These are phyloP conservation scores for Ephestia elutella DNA, from an alignment of 1,140 invertebrate genomes.

Conservation along the genomic window DNA sequence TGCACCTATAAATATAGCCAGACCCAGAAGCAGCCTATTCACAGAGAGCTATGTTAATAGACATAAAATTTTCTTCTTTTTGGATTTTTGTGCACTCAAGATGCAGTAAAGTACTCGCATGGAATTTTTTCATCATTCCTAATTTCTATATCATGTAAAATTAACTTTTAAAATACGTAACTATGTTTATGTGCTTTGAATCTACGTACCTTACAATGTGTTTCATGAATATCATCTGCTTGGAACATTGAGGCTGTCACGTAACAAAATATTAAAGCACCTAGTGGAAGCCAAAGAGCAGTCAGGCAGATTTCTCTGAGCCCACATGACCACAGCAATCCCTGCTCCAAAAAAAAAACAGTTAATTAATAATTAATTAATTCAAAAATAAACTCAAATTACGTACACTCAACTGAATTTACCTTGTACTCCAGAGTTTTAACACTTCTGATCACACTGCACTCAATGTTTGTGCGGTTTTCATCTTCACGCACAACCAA, in stretches of 20 bases:
- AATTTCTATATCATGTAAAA: too few relatives aligned
- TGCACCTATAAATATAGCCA: not conserved
- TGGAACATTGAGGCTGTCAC: slow-evolving; percentile 91
- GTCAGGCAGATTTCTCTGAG: slow-evolving; percentile 83
- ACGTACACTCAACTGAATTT: slow-evolving; percentile 1
- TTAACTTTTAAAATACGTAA: too few relatives aligned
- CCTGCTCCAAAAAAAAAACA: slow-evolving; percentile 43
- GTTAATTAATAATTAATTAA: slow-evolving; percentile 4
- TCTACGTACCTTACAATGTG: slow-evolving; percentile 87
- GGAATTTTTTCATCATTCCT: too few relatives aligned
- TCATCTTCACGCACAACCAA: slow-evolving; percentile 37
- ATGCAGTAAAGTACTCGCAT: too few relatives aligned
- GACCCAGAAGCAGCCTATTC: too few relatives aligned
- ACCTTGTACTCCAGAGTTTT: slow-evolving; percentile 60
- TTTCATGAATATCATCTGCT: slow-evolving; percentile 93
- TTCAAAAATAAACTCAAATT: not conserved
- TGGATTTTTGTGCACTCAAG: too few relatives aligned
- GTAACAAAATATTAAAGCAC: slow-evolving; percentile 89
- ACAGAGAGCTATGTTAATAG: too few relatives aligned
- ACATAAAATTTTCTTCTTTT: too few relatives aligned
- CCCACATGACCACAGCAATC: slow-evolving; percentile 69
- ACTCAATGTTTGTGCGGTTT: slow-evolving; percentile 43
- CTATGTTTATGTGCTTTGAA: not conserved
- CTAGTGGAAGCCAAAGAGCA: slow-evolving; percentile 86
- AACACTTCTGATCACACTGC: slow-evolving; percentile 44